A percentile compares a stretch with the other conserved stretches of the same genome.
Conservation (phyloP, 2,797 vertebrate species). For the Bovichtus diacanthus region DNA sequence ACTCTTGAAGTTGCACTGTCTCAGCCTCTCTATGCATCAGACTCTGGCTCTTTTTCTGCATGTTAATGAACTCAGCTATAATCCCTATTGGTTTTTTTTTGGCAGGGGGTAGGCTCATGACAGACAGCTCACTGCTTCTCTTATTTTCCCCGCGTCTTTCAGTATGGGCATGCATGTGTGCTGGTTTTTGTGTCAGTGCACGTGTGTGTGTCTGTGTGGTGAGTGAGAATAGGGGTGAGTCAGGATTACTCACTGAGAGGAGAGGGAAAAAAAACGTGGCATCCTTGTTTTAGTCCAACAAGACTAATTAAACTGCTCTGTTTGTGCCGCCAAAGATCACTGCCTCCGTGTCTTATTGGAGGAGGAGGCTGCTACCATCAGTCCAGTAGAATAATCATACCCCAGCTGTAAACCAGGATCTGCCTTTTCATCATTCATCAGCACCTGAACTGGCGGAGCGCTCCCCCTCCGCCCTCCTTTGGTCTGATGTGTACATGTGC, state of each 20-base stretch:
- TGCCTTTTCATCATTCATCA: slow-evolving; percentile 47
- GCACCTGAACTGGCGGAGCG: slow-evolving; percentile 13
- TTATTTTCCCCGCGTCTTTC: slow-evolving; percentile 15
- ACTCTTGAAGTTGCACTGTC: slow-evolving; percentile 57
- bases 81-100: slow-evolving; percentile 48
- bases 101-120: slow-evolving; percentile 52
- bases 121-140: slow-evolving; percentile 33
- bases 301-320: slow-evolving; percentile 48
- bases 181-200: slow-evolving; percentile 4
- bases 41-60: slow-evolving; percentile 58
- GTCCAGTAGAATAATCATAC: slow-evolving; percentile 50
- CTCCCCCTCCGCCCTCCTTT: slow-evolving; percentile 16
- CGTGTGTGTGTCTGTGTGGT: slow-evolving; percentile 6
- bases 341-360: slow-evolving; percentile 58
- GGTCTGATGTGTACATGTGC: slow-evolving; percentile 15
- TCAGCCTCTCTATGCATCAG: slow-evolving; percentile 48
- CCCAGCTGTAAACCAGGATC: slow-evolving; percentile 45
- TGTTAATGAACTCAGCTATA: slow-evolving; percentile 63
- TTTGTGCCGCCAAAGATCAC: slow-evolving; percentile 62
- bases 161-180: slow-evolving; percentile 13
- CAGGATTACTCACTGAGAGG: slow-evolving; percentile 32
- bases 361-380: slow-evolving; percentile 57
- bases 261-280: slow-evolving; percentile 17
- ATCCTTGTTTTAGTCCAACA: slow-evolving; percentile 46
- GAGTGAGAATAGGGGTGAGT: slow-evolving; percentile 20